Conservation (phyloP, 2,797 vertebrate genomes). For the Serranus cabrilla region DNA sequence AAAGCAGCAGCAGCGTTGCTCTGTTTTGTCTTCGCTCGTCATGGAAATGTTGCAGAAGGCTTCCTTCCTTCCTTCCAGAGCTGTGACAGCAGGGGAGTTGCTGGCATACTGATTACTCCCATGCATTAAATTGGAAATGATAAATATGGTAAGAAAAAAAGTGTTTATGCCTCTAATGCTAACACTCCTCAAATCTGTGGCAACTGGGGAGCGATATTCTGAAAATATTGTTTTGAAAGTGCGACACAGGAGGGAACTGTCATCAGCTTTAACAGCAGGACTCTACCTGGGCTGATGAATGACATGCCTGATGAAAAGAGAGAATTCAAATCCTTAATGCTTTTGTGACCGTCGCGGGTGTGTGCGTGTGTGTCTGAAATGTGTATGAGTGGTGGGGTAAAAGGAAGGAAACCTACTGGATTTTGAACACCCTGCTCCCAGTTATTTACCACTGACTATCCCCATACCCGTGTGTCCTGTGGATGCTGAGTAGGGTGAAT, state of each 20-base stretch:
- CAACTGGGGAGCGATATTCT: constrained; percentile 18
- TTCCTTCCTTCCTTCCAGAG: constrained; percentile 38
- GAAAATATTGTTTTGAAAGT: constrained; percentile 33
- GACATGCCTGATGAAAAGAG: constrained; percentile 9
- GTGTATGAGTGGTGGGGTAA: not conserved
- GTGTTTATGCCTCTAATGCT: constrained; percentile 42
- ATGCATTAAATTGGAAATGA: constrained; percentile 67
- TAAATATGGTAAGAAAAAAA: constrained; percentile 43
- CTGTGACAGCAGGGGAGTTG: constrained; percentile 53
- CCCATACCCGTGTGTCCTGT: constrained; percentile 35
- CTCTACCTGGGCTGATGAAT: constrained; percentile 10
- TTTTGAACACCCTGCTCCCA: constrained; percentile 28
- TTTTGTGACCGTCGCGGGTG: constrained; percentile 11
- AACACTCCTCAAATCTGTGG: constrained; percentile 31
- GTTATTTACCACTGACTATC: constrained; percentile 35
- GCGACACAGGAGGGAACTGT: constrained; percentile 30
- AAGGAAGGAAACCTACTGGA: not conserved
- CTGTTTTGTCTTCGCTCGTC: constrained; percentile 52
- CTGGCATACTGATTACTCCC: constrained; percentile 56
- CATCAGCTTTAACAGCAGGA: constrained; percentile 32
- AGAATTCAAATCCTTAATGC: constrained; percentile 33
- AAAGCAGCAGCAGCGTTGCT: constrained; percentile 14
- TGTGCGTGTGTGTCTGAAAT: not conserved
- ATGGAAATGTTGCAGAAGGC: constrained; percentile 43
- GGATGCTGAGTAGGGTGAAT: constrained; percentile 51